Conservation (phyloP, 2,888 invertebrate genomes). For the Phaonia tiefii region DNA sequence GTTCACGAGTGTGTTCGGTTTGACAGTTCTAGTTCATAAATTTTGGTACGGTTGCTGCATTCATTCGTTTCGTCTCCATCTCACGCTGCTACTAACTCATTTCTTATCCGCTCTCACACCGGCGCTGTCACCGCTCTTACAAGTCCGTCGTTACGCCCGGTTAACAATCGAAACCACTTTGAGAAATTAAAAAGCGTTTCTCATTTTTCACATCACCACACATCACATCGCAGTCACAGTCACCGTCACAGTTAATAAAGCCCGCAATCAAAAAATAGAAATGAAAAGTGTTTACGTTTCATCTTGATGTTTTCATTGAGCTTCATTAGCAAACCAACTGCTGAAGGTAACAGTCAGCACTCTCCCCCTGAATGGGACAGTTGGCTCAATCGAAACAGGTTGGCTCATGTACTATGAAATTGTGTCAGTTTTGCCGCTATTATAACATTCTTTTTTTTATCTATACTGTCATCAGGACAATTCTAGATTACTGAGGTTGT, state of each 20-base stretch:
- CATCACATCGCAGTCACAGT: too few relatives aligned
- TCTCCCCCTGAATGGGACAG: too few relatives aligned
- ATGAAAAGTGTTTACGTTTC: background rate
- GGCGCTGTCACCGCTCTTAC: background rate
- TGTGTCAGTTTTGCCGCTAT: too few relatives aligned
- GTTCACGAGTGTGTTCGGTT: conserved; percentile 40
- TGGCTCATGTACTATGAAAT: too few relatives aligned
- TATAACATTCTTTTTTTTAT: too few relatives aligned
- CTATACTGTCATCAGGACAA: too few relatives aligned
- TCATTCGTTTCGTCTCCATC: conserved; percentile 17
- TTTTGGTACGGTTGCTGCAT: conserved; percentile 44
- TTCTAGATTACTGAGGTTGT: too few relatives aligned
- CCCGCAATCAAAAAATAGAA: conserved; percentile 22
- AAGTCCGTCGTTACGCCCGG: conserved; percentile 74
- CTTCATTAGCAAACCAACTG: conserved; percentile 4
- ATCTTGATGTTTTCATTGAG: conserved; percentile 4
- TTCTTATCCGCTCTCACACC: conserved; percentile 11
- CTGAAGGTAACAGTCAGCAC: background rate
- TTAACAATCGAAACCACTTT: conserved; percentile 78
- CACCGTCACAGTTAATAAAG: conserved; percentile 49
- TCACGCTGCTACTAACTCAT: conserved; percentile 35
- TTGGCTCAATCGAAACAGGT: too few relatives aligned
- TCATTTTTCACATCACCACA: conserved; percentile 73
- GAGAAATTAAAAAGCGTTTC: conserved; percentile 79
- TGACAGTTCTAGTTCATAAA: conserved; percentile 55